A percentile compares a stretch with the other conserved stretches of the same genome.
Conservation (phyloP, 2,888 invertebrate species). For the Dromius quadrimaculatus region DNA sequence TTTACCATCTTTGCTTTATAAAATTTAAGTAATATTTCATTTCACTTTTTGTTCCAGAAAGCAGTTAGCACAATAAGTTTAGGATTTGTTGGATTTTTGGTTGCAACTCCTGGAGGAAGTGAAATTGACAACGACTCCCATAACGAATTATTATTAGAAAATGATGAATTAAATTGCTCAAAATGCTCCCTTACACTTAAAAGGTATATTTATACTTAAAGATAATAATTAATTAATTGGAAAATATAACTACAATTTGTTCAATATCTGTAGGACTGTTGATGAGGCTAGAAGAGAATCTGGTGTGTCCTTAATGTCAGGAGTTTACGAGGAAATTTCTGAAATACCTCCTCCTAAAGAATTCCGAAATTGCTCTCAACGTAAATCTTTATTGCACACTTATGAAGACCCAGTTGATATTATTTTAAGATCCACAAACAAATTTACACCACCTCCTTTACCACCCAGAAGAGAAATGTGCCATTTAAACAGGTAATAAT, state of each 20-base stretch:
- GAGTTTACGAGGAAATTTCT: conserved; percentile 78
- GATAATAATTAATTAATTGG: neutral
- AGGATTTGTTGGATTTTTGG: conserved; percentile 62
- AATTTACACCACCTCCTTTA: conserved; percentile 66
- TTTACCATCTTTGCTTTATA: neutral
- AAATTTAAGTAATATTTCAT: neutral
- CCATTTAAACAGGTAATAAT: conserved; percentile 56
- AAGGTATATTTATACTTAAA: conserved; percentile 11
- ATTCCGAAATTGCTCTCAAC: conserved; percentile 50
- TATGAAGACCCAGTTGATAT: conserved; percentile 66
- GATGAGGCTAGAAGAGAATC: conserved; percentile 68
- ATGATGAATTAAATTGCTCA: conserved; percentile 45
- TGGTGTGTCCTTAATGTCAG: conserved; percentile 73
- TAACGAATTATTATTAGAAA: conserved; percentile 58
- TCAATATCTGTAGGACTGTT: conserved; percentile 47
- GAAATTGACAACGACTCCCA: conserved; percentile 65
- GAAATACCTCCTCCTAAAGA: conserved; percentile 62
- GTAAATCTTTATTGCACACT: conserved; percentile 59
- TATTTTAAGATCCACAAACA: conserved; percentile 59
- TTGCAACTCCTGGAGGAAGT: conserved; percentile 66
- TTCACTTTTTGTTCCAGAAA: conserved; percentile 59
- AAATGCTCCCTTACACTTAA: neutral
- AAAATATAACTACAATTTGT: neutral
- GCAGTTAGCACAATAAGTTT: conserved; percentile 63
- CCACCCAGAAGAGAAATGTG: conserved; percentile 65